A percentile compares a stretch with the other conserved stretches of the same genome.
phyloP scores from a whole-genome alignment of 2,113 vertebrate species.

The Jacana jacana region DNA sequence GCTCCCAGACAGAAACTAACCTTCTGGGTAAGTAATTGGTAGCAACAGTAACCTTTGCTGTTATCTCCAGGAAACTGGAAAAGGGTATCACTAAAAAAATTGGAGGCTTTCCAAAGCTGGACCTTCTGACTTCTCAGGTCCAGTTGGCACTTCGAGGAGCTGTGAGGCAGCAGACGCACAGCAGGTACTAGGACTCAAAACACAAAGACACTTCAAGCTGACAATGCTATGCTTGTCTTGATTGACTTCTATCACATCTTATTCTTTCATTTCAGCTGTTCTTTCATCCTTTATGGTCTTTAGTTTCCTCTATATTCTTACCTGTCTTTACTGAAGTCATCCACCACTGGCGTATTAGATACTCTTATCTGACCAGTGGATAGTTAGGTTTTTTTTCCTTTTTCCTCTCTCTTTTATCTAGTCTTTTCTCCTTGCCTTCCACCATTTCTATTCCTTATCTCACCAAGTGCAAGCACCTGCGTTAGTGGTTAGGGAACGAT shows the following conservation, averaged over 20 bases:
- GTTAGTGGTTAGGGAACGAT: background rate
- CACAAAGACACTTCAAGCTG: background rate
- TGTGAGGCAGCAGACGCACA: background rate
- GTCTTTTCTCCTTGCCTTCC: background rate
- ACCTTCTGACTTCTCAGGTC: background rate
- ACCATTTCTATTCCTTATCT: background rate
- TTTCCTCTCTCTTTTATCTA: background rate
- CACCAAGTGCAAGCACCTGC: background rate
- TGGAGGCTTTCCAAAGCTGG: background rate
- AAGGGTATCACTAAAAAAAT: background rate
- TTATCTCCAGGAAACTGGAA: background rate
- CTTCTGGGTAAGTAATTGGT: background rate
- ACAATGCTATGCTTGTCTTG: background rate
- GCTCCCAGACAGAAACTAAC: background rate
- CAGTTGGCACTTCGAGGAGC: background rate
- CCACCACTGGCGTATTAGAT: background rate
- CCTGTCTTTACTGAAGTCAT: background rate
- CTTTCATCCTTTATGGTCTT: background rate
- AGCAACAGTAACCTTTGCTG: background rate
- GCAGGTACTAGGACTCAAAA: background rate
- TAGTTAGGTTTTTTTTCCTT: background rate
- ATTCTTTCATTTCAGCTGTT: background rate
- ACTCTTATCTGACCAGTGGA: background rate
- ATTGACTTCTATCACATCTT: background rate
- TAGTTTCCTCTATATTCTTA: background rate